Percentiles rank a stretch among this genome's conserved stretches.
These are phyloP conservation scores for Anastrepha obliqua DNA, from an alignment of 1,140 invertebrate genomes.

Conservation along the genomic window DNA sequence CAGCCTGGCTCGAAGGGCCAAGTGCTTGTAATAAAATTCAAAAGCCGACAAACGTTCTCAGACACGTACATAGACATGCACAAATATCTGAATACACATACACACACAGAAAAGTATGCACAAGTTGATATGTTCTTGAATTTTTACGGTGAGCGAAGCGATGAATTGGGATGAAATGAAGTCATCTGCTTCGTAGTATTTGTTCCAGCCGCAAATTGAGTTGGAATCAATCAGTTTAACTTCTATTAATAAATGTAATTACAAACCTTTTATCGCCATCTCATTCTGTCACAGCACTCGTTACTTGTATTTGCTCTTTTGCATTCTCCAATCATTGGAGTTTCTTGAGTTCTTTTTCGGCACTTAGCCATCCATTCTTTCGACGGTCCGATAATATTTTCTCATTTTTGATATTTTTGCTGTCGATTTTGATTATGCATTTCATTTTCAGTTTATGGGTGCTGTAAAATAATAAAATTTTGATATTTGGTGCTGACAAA, in stretches of 20 bases:
- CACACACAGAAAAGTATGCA: not conserved
- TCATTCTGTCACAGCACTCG: not conserved
- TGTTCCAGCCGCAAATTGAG: not conserved
- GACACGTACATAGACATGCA: not conserved
- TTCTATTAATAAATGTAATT: not conserved
- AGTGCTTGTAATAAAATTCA: constrained; percentile 45
- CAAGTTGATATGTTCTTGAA: not conserved
- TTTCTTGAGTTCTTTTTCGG: not conserved
- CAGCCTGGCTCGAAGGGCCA: not conserved
- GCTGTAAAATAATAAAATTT: constrained; percentile 25
- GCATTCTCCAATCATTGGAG: too few species aligned
- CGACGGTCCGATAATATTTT: not conserved
- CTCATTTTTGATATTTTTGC: not conserved
- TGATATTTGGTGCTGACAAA: not conserved
- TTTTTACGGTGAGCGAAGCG: not conserved
- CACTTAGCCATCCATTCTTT: not conserved
- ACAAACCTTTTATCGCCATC: not conserved
- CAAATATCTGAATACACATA: not conserved
- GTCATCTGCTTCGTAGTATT: not conserved
- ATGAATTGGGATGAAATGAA: constrained; percentile 6
- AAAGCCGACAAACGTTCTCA: constrained; percentile 51
- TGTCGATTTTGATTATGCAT: not conserved
- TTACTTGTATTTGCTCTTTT: not conserved
- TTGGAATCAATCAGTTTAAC: not conserved
- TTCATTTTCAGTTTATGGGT: not conserved